Evolutionary conservation across 30 jellyfish, hydroid and myxozoan genomes (phyloP).

Genomic region (Aurelia sp.): DNA sequence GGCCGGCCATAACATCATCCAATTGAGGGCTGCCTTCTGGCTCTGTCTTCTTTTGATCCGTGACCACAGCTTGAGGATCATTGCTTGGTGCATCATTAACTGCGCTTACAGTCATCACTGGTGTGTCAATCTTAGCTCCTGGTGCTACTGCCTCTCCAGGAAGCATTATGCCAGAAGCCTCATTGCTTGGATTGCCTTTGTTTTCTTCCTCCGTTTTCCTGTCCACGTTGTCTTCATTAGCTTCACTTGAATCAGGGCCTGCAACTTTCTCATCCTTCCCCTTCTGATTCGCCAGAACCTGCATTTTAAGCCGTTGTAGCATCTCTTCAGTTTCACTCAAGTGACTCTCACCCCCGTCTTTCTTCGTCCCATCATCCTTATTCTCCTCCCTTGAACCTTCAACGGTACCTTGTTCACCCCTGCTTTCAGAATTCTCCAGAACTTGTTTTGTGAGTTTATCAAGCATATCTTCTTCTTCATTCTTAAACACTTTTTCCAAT

Average conservation of each 20-base stretch:
- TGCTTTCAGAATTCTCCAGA: not conserved
- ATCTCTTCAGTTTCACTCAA: not conserved
- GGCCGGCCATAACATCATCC: no score
- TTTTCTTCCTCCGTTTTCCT: not conserved
- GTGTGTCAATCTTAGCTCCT: slow-evolving; percentile 7
- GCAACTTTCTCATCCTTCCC: not conserved
- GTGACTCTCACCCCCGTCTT: not conserved
- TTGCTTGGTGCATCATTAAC: slow-evolving; percentile 2
- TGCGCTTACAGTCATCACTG: not conserved
- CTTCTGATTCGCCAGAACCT: no score
- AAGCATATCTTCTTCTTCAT: not conserved
- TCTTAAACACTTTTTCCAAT: not conserved
- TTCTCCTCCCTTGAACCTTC: not conserved
- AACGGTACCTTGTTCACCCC: not conserved
- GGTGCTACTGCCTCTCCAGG: slow-evolving; percentile 24
- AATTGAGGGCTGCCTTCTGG: no score
- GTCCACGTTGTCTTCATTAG: not conserved
- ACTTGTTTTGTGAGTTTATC: slow-evolving; percentile 1
- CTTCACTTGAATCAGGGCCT: not conserved
- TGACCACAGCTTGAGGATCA: not conserved
- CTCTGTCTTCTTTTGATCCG: no score
- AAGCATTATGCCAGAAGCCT: not conserved
- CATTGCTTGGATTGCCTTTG: not conserved
- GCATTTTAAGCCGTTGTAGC: not conserved
- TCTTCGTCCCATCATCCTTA: not conserved